Conservation (phyloP, 2,797 vertebrate species). For the Leptodactylus fallax region DNA sequence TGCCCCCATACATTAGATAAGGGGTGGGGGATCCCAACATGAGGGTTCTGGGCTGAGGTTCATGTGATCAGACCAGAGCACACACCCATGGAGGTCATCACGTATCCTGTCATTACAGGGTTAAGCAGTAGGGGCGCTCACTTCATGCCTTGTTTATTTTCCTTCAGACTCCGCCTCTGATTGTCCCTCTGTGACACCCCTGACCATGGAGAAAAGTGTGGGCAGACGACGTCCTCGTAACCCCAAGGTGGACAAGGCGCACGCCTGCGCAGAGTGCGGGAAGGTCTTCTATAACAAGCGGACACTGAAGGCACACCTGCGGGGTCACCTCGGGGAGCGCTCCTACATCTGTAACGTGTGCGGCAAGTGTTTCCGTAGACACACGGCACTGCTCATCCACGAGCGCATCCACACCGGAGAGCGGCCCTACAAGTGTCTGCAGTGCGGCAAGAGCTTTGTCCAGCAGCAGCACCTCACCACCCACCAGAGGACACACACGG, state of each 20-base stretch:
- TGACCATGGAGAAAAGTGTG: neutral
- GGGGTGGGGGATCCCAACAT: no score
- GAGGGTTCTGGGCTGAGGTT: no score
- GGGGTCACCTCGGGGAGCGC: constrained; percentile 41
- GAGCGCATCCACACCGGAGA: constrained; percentile 58
- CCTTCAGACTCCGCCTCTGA: neutral
- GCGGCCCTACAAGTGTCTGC: constrained; percentile 47
- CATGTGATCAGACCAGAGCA: no score
- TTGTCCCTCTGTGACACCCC: neutral
- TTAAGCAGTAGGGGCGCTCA: neutral
- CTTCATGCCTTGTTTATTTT: neutral
- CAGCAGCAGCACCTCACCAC: constrained; percentile 61
- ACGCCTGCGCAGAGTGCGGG: constrained; percentile 50
- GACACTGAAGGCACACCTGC: constrained; percentile 50
- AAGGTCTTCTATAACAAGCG: constrained; percentile 58
- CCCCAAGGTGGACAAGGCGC: constrained; percentile 40
- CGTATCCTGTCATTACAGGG: neutral
- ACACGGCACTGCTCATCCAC: constrained; percentile 57
- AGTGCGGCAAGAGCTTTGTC: constrained; percentile 58
- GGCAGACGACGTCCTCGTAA: neutral
- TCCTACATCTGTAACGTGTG: constrained; percentile 61
- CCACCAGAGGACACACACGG: constrained; percentile 54
- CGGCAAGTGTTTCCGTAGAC: constrained; percentile 56
- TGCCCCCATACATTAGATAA: no score
- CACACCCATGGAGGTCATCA: no score